A percentile compares a stretch with the other conserved stretches of the same genome.
These are phyloP conservation scores for Cnemophilus loriae DNA, from an alignment of 2,113 vertebrate species.

Conservation along the genomic window DNA sequence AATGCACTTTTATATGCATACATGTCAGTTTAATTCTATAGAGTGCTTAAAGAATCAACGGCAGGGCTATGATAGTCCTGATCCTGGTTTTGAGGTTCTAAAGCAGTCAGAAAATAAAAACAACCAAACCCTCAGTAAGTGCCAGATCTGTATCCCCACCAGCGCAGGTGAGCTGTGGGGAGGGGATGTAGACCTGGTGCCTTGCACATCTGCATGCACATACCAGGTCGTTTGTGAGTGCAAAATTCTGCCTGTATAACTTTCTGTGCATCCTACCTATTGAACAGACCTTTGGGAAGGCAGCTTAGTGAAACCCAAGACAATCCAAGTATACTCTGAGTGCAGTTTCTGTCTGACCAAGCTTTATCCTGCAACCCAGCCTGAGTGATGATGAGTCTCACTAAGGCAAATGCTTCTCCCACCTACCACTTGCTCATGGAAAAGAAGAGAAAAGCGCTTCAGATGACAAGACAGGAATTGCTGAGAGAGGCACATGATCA, in stretches of 20 bases:
- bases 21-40: neutral
- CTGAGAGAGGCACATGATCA: neutral
- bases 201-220: neutral
- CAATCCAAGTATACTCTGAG: neutral
- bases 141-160: neutral
- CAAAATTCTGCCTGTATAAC: neutral
- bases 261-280: neutral
- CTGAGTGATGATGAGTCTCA: neutral
- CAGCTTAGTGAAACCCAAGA: neutral
- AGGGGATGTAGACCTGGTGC: neutral
- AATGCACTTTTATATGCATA: neutral
- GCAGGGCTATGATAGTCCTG: neutral
- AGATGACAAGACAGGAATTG: neutral
- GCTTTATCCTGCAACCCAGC: neutral
- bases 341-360: neutral
- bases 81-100: neutral
- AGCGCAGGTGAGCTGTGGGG: neutral
- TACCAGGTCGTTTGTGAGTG: neutral
- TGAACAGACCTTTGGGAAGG: neutral
- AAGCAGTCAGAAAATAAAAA: neutral
- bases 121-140: neutral
- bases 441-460: neutral
- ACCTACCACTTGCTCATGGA: neutral
- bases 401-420: neutral
- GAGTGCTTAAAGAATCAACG: neutral